Percentiles rank a stretch among this genome's conserved stretches.
Evolutionary conservation across 1,140 invertebrate species (phyloP).

Genomic region (Gryon sp.): DNA sequence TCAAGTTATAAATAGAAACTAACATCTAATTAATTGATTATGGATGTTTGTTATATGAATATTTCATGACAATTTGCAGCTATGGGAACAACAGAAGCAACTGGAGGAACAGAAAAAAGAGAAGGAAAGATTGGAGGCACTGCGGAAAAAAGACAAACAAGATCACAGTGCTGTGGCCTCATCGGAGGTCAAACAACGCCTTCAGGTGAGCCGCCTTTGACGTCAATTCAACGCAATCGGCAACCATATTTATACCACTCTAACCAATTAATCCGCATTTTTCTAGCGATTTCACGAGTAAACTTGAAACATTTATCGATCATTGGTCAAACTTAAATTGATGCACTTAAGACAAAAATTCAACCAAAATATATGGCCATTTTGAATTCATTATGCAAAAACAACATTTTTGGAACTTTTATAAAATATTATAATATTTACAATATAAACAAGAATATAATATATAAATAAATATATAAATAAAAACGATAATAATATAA

Average conservation of each 20-base stretch:
- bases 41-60: constrained; percentile 19
- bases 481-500: too few relatives aligned
- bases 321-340: too few relatives aligned
- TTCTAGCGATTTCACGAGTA: constrained; percentile 2
- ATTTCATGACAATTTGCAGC: constrained; percentile 76
- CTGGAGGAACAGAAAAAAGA: constrained; percentile 86
- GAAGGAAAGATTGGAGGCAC: constrained; percentile 88
- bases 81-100: constrained; percentile 90
- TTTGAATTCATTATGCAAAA: too few relatives aligned
- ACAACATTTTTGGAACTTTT: too few relatives aligned
- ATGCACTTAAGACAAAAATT: too few relatives aligned
- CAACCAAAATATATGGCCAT: too few relatives aligned
- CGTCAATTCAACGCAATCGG: constrained; percentile 14
- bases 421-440: too few relatives aligned
- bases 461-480: too few relatives aligned
- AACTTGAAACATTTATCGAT: too few relatives aligned
- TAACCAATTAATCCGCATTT: neutral
- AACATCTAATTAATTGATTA: too few relatives aligned
- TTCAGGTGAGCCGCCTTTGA: constrained; percentile 84
- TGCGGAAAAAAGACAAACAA: constrained; percentile 95
- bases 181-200: constrained; percentile 96
- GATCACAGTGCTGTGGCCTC: constrained; percentile 97
- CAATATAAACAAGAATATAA: too few relatives aligned
- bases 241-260: neutral
- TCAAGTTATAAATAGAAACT: too few relatives aligned